phyloP scores from a whole-genome alignment of 2,888 invertebrate genomes.

The Meteorus cinctellus region DNA sequence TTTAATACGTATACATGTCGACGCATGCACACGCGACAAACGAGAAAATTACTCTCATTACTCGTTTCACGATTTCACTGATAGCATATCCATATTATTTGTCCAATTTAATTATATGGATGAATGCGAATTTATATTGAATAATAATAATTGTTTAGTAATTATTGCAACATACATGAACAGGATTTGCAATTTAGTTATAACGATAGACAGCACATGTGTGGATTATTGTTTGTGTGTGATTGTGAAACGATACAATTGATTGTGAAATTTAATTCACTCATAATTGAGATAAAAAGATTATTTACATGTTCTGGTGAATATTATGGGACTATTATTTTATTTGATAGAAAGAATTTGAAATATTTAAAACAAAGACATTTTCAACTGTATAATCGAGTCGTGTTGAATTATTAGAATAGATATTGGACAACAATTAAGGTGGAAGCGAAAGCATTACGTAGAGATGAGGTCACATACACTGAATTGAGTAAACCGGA shows the following conservation, averaged over 20 bases:
- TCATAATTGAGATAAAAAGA: background rate
- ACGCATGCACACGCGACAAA: constrained; percentile 1
- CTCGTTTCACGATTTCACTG: constrained; percentile 6
- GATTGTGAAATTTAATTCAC: background rate
- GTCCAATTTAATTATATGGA: no score
- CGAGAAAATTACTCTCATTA: constrained; percentile 17
- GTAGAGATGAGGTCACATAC: constrained; percentile 23
- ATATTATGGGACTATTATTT: no score
- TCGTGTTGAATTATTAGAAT: background rate
- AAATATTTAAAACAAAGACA: no score
- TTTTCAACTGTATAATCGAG: background rate
- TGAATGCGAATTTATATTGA: no score
- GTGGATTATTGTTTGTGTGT: no score
- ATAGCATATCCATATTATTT: constrained; percentile 1
- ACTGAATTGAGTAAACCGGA: constrained; percentile 4
- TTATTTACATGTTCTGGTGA: no score
- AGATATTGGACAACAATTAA: background rate
- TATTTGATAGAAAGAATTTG: no score
- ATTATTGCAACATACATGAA: no score
- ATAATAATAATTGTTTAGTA: no score
- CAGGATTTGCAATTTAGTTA: no score
- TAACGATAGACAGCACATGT: no score
- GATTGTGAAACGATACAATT: no score
- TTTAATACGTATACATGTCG: constrained; percentile 7
- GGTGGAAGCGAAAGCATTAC: background rate